Conservation (phyloP, 2,113 vertebrate species). For the Vulpes lagopus region DNA sequence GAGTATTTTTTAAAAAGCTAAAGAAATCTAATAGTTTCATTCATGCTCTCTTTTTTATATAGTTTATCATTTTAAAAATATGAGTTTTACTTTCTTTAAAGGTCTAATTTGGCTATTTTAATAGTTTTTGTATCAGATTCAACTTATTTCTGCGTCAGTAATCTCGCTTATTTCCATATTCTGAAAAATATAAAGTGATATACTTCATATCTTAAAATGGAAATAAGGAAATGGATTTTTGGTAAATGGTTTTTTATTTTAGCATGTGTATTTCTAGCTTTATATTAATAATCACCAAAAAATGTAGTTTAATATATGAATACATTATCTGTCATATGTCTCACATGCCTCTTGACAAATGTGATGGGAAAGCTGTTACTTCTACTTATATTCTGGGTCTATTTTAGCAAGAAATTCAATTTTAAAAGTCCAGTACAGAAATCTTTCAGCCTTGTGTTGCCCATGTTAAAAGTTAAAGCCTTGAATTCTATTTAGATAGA, state of each 20-base stretch:
- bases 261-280: not conserved
- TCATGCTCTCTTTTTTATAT: not conserved
- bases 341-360: not conserved
- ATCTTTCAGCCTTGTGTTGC: not conserved
- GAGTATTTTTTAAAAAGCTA: not conserved
- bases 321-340: not conserved
- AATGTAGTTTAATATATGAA: not conserved
- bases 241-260: not conserved
- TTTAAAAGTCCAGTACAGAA: not conserved
- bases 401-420: conserved; percentile 1
- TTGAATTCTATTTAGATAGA: conserved; percentile 37
- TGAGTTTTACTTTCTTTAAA: not conserved
- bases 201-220: not conserved
- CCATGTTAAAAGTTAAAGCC: conserved; percentile 28
- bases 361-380: not conserved
- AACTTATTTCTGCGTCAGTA: not conserved
- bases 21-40: not conserved
- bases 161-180: not conserved
- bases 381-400: not conserved
- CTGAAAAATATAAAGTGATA: not conserved
- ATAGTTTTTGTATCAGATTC: not conserved
- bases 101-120: not conserved
- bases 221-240: not conserved
- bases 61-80: not conserved
- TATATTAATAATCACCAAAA: not conserved